Base-by-base conservation (phyloP, 2,113 vertebrate species). In the Microtus oregoni region DNA sequence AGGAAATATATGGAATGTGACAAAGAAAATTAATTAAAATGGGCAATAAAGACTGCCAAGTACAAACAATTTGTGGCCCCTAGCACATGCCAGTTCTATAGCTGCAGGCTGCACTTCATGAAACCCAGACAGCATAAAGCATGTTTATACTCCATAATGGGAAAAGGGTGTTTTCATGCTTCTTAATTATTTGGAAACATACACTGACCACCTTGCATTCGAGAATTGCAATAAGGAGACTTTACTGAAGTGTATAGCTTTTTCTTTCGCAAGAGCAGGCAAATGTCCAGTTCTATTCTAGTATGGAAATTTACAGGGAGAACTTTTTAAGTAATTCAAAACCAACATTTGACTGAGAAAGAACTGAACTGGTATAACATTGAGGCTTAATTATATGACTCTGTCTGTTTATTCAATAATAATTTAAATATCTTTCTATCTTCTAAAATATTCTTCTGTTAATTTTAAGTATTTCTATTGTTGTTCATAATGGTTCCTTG, bases 1-100 rank as follows among this genome's bases (percentile, higher is more conserved):
- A 97, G 96, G 77, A 98, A 97, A 97, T 97, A 97, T 91, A 97
- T 96, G 96, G 97, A 96, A 98, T 94, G 96, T 97, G 97, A 97
- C 97, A 97, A 97, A 98, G 97, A 97, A 97, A 98, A 98, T 47
- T 85, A 77, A 98, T 97, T 94, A 96, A 97, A 75, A 38, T 13
- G 52, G 86, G 81, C 88, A 61, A 93, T 95, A 97, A 96, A 97
- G n/a, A 19, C 50, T 94, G 86, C 92, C 22, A 91, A 87, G 77
- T 98, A 97, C 94, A 98, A 97, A 97, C 96, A 97, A 97, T 97
- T 24, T 67, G 83, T 95, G 76, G 92, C 75, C 63, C 10, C 78
- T n/a, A 89, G n/a, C 19, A 90, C 89, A 77, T 38, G 76, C 76
- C 79, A 41, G 30, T 50, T 92, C 83, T 91, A 10, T 96, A 97